Percentiles rank a stretch among this genome's conserved stretches.
These are phyloP conservation scores for Dicranocentrus wangi DNA, from an alignment of 2,888 invertebrate genomes.

Conservation along the genomic window DNA sequence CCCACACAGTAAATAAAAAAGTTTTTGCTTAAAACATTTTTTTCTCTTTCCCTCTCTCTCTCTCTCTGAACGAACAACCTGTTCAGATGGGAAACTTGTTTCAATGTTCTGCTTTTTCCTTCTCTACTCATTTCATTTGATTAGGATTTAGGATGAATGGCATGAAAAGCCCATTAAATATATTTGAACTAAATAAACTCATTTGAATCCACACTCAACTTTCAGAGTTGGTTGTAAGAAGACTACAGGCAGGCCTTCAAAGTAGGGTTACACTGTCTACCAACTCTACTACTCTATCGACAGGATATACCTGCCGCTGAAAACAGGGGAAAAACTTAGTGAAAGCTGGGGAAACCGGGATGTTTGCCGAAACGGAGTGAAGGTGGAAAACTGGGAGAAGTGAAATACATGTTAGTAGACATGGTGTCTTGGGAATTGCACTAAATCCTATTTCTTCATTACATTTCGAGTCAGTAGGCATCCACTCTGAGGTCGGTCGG, in stretches of 20 bases:
- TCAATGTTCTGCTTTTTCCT: slow-evolving; percentile 26
- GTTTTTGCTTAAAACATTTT: background rate
- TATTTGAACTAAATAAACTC: slow-evolving; percentile 57
- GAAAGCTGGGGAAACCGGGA: too few species aligned
- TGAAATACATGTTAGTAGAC: slow-evolving; percentile 59
- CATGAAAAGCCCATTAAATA: slow-evolving; percentile 66
- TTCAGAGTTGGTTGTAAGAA: too few species aligned
- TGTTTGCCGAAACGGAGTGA: background rate
- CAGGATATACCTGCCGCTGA: too few species aligned
- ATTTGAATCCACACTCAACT: slow-evolving; percentile 56
- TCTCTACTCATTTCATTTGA: slow-evolving; percentile 59
- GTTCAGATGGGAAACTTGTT: background rate
- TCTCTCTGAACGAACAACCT: background rate
- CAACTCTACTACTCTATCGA: too few species aligned
- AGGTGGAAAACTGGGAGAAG: background rate
- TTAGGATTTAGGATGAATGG: slow-evolving; percentile 65
- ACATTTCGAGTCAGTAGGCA: slow-evolving; percentile 47
- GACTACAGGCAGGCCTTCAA: too few species aligned
- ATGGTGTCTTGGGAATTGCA: slow-evolving; percentile 60
- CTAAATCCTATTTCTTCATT: slow-evolving; percentile 68
- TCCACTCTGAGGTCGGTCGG: background rate
- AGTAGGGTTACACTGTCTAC: too few species aligned
- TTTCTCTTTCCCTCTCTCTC: background rate
- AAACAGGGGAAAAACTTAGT: too few species aligned
- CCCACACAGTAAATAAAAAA: background rate